Conservation (phyloP, 1,140 invertebrate species). For the Pinna nobilis region DNA sequence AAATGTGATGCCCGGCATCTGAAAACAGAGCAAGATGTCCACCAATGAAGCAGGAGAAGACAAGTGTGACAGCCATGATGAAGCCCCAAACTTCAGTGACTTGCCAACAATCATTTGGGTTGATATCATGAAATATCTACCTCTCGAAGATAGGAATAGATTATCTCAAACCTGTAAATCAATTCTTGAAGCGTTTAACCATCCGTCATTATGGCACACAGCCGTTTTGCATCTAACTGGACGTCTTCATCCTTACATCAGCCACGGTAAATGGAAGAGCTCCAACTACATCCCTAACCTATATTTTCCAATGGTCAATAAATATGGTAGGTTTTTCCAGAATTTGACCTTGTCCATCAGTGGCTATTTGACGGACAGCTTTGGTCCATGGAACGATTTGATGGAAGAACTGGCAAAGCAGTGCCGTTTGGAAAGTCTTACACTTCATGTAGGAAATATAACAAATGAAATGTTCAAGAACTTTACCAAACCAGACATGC, state of each 20-base stretch:
- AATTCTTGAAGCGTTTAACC: slow-evolving; percentile 48
- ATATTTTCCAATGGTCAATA: slow-evolving; percentile 40
- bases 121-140: slow-evolving; percentile 41
- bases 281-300: slow-evolving; percentile 35
- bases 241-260: not conserved
- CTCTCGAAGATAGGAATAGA: slow-evolving; percentile 36
- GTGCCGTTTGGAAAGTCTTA: slow-evolving; percentile 51
- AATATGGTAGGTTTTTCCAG: slow-evolving; percentile 54
- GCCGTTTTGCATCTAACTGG: slow-evolving; percentile 33
- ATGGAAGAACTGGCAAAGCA: slow-evolving; percentile 33
- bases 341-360: slow-evolving; percentile 38
- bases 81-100: slow-evolving; percentile 35
- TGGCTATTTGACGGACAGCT: slow-evolving; percentile 40
- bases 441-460: slow-evolving; percentile 40
- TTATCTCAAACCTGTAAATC: slow-evolving; percentile 41
- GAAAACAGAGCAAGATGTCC: no score
- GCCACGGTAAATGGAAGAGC: not conserved
- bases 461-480: slow-evolving; percentile 27
- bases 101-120: slow-evolving; percentile 53
- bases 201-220: slow-evolving; percentile 50
- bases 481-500: slow-evolving; percentile 24
- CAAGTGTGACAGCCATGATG: not conserved
- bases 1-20: not conserved
- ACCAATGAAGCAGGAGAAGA: no score
- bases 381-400: slow-evolving; percentile 32